Evolutionary conservation across 2,888 invertebrate genomes (phyloP), one percentile per base, ranked within the genome.

Genomic region (Heliconius aoede): DNA sequence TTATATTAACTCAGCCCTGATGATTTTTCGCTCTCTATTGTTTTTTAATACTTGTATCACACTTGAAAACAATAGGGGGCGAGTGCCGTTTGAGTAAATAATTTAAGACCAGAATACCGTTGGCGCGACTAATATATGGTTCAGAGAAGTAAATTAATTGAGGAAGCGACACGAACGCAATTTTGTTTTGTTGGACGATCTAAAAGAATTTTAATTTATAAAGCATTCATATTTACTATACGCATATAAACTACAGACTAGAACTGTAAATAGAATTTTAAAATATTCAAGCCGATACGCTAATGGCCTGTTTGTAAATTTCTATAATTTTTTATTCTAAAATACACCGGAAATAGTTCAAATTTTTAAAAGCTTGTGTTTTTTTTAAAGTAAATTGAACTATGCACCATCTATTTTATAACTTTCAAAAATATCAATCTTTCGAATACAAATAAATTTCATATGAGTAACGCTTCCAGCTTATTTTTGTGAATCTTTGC

Each of bases 11-110:
- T 60, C 4, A 24, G 4, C 26, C n/a, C 3, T 71, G 4, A 71
- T 60, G 24, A 13, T 18, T 60, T 21, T 5, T 40, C 18, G 21
- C 72, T n/a, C n/a, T n/a, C n/a, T n/a, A 58, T 32, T 72, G 36
- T 60, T 21, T 32, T 24, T 24, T 24, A 60, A 94, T n/a, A n/a
- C n/a, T n/a, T n/a, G 90, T 92, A 92, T 89, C 87, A 87, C n/a
- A n/a, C n/a, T n/a, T n/a, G 90, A 89, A 93, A 93, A 94, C 94
- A 94, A 94, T 94, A 90, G 90, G 84, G 85, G 88, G 84, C 87
- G 90, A 90, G 55, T 61, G 60, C n/a, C 18, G 40, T 24, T 87
- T 89, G 89, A 88, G 90, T 90, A 92, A 91, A 93, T 93, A 94
- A 94, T 94, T 93, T 94, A 93, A 94, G 93, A 91, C 83, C 84